phyloP scores from a whole-genome alignment of 2,888 invertebrate species.

The Sicus ferrugineus region DNA sequence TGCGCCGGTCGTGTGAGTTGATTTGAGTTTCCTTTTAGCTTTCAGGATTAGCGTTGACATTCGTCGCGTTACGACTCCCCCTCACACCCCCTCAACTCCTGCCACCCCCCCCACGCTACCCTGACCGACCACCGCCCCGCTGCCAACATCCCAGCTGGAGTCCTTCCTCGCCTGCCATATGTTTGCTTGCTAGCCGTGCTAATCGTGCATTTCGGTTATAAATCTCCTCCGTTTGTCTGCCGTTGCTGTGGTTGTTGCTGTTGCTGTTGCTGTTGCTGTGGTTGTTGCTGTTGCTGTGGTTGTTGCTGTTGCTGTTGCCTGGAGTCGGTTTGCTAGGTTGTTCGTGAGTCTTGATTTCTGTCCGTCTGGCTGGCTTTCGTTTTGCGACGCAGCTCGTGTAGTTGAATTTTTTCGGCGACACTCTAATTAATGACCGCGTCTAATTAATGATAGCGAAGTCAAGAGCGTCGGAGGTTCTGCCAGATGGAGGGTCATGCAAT shows the following conservation, averaged over 20 bases:
- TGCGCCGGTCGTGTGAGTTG: background rate
- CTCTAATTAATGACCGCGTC: too few relatives aligned
- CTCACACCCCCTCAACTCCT: background rate
- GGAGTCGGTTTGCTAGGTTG: background rate
- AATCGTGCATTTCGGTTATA: conserved; percentile 32
- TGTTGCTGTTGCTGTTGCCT: too few relatives aligned
- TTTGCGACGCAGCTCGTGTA: too few relatives aligned
- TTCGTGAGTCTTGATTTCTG: conserved; percentile 6
- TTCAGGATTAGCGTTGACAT: conserved; percentile 18
- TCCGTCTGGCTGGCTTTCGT: background rate
- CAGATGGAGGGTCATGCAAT: too few relatives aligned
- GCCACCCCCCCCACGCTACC: background rate
- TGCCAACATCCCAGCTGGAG: background rate
- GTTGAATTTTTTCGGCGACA: too few relatives aligned
- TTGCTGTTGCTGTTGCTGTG: background rate
- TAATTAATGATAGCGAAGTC: too few relatives aligned
- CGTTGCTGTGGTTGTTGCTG: background rate
- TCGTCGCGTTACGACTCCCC: background rate
- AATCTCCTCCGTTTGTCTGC: conserved; percentile 33
- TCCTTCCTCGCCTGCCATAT: background rate
- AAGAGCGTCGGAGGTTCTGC: too few relatives aligned
- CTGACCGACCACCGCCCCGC: background rate
- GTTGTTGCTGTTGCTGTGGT: background rate
- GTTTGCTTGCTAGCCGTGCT: conserved; percentile 20
- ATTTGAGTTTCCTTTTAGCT: background rate